Percentiles rank a stretch among this genome's conserved stretches.
Evolutionary conservation across 23 tunicate genomes (phyloP).

Genomic region (Trididemnum clinides): DNA sequence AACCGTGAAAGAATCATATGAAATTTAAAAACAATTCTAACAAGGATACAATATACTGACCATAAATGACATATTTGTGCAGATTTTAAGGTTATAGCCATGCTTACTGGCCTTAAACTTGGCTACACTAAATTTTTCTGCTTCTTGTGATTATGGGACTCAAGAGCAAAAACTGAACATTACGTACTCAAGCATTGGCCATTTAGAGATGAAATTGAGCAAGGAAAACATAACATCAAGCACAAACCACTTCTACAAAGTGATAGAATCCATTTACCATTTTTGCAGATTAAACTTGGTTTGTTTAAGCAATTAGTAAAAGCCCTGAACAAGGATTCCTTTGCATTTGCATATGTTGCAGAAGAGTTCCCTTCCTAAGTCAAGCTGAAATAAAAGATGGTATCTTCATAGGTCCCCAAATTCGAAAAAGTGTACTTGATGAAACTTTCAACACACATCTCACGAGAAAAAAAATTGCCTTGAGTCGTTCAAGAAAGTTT

Average conservation of each 20-base stretch:
- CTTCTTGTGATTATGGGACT: slow-evolving; percentile 4
- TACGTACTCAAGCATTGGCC: slow-evolving; percentile 10
- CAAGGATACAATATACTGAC: neutral
- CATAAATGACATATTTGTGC: slow-evolving; percentile 5
- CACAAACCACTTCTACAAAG: slow-evolving; percentile 10
- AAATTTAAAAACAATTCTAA: neutral
- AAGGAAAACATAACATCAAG: slow-evolving; percentile 16
- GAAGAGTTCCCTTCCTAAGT: slow-evolving; percentile 11
- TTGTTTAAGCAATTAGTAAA: slow-evolving; percentile 7
- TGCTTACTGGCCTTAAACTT: slow-evolving; percentile 6
- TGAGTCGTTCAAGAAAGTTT: slow-evolving; percentile 12
- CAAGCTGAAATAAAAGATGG: slow-evolving; percentile 7
- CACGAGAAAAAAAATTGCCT: neutral
- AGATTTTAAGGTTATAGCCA: slow-evolving; percentile 8
- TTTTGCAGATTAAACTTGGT: slow-evolving; percentile 11
- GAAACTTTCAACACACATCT: slow-evolving; percentile 8
- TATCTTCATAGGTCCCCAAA: slow-evolving; percentile 13
- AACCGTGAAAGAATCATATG: slow-evolving; percentile 22
- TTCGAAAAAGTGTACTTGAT: neutral
- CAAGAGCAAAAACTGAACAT: slow-evolving; percentile 11
- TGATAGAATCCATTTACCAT: slow-evolving; percentile 8
- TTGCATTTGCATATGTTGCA: neutral
- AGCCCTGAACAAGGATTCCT: neutral
- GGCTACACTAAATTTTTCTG: slow-evolving; percentile 22
- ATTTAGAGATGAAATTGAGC: slow-evolving; percentile 10